Conservation (phyloP, 2,888 invertebrate genomes). For the Malthinus flaveolus region DNA sequence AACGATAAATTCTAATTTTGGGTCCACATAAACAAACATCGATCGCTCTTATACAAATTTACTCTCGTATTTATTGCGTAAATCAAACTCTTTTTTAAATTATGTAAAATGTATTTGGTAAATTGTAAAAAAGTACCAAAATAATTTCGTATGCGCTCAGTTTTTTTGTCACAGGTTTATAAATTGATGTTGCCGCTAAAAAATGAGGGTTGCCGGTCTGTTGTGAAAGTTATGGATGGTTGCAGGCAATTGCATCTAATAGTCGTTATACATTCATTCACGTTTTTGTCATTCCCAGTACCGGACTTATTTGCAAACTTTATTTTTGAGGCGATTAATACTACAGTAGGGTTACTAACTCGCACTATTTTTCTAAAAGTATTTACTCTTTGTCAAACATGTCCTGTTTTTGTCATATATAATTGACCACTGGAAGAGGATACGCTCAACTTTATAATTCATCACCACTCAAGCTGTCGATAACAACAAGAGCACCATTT, state of each 20-base stretch:
- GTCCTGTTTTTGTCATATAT: slow-evolving; percentile 46
- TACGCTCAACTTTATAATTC: slow-evolving; percentile 50
- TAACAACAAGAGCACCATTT: slow-evolving; percentile 26
- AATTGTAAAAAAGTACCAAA: no score
- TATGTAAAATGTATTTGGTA: no score
- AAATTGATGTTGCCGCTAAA: slow-evolving; percentile 38
- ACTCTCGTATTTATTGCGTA: background rate
- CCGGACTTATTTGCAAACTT: slow-evolving; percentile 6
- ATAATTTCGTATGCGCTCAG: slow-evolving; percentile 13
- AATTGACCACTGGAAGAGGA: slow-evolving; percentile 48
- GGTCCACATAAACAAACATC: background rate
- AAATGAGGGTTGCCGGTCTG: slow-evolving; percentile 32
- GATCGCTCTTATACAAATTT: background rate
- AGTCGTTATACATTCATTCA: slow-evolving; percentile 31
- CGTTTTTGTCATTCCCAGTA: slow-evolving; percentile 27
- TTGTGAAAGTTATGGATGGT: slow-evolving; percentile 36
- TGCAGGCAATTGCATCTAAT: slow-evolving; percentile 34
- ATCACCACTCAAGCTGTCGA: slow-evolving; percentile 44
- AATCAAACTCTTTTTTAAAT: slow-evolving; percentile 14
- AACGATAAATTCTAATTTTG: background rate
- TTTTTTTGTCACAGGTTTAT: slow-evolving; percentile 26
- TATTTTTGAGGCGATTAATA: no score
- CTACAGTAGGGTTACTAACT: no score
- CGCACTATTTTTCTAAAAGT: slow-evolving; percentile 6
- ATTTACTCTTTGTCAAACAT: slow-evolving; percentile 24